Evolutionary conservation across 2,888 invertebrate species (phyloP).

Genomic region (Palloptera scutellata): DNA sequence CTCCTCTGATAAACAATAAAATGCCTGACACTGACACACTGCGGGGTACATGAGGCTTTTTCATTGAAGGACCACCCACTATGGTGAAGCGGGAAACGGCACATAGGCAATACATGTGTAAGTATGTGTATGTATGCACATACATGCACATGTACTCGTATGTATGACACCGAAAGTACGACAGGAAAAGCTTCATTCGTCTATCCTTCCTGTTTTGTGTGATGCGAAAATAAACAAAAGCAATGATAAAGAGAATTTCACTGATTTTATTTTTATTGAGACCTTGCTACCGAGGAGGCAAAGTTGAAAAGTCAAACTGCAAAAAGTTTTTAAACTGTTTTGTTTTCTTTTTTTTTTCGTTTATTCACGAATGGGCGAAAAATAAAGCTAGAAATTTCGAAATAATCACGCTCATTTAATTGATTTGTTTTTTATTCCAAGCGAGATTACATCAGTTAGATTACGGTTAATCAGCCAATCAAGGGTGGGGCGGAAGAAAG

Average conservation of each 20-base stretch:
- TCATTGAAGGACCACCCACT: conserved; percentile 33
- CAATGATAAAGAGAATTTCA: conserved; percentile 4
- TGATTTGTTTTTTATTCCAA: conserved; percentile 64
- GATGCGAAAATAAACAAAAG: background rate
- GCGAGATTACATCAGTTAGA: conserved; percentile 58
- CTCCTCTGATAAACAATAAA: background rate
- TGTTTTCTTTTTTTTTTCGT: background rate
- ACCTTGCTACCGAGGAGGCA: too few relatives aligned
- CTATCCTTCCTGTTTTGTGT: conserved; percentile 55
- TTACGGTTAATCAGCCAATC: conserved; percentile 48
- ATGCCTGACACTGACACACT: conserved; percentile 3
- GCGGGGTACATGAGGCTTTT: background rate
- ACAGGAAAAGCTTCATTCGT: conserved; percentile 60
- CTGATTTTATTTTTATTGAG: too few relatives aligned
- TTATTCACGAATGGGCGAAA: conserved; percentile 18
- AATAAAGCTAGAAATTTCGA: background rate
- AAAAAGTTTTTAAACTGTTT: conserved; percentile 24
- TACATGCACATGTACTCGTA: background rate
- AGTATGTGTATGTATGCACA: background rate
- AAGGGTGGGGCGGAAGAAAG: conserved; percentile 39
- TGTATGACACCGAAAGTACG: conserved; percentile 31
- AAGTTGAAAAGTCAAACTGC: too few relatives aligned
- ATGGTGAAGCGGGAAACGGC: conserved; percentile 10
- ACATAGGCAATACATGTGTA: background rate
- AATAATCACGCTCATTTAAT: conserved; percentile 48